Base-by-base conservation (phyloP, 2,888 invertebrate species). In the Nemotelus pantherinus region DNA sequence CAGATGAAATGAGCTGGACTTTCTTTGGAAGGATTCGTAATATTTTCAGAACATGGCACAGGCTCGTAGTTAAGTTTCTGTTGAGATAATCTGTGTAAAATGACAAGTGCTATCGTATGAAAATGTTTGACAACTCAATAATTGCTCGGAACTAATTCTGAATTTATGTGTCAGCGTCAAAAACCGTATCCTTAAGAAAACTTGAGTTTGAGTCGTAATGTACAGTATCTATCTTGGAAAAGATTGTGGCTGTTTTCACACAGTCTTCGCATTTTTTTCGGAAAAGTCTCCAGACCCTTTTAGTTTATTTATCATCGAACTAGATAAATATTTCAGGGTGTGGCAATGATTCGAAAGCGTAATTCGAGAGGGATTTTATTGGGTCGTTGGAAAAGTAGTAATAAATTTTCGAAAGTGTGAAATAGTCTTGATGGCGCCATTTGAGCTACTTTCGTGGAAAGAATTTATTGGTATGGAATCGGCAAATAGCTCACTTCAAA, bases 331-430 rank as follows among this genome's bases (percentile, higher is more conserved):
- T 74, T 78, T 64, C 74, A 58, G 60, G 57, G 67, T 57, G 60
- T 68, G 77, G 48, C 78, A 74, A 78, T 71, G 63, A 77, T 77
- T 78, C 74, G 67, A 76, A 77, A 53, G 68, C 77, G 78, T 74
- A 78, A 78, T 68, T 43, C 63, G 78, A 78, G 48, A 72, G 50
- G 55, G 76, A 74, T 78, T 77, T 78, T 77, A 78, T 78, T 63
- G 58, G 72, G 53, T 6, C 57, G n/a, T 39, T 70, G 71, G 44
- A 72, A 58, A 74, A 63, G 63, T 60, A 50, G 63, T 45, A 57
- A 74, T 74, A 60, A 74, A 74, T 74, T 74, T 60, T 63, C 2
- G 63, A 63, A 63, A 63, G 74, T 74, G 74, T 48, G 74, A 74
- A 55, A 74, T 55, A 72, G 60, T 74, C 63, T 48, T 39, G 43